Evolutionary conservation across 2,888 invertebrate genomes (phyloP).

Genomic region (Drosophila kuntzei): DNA sequence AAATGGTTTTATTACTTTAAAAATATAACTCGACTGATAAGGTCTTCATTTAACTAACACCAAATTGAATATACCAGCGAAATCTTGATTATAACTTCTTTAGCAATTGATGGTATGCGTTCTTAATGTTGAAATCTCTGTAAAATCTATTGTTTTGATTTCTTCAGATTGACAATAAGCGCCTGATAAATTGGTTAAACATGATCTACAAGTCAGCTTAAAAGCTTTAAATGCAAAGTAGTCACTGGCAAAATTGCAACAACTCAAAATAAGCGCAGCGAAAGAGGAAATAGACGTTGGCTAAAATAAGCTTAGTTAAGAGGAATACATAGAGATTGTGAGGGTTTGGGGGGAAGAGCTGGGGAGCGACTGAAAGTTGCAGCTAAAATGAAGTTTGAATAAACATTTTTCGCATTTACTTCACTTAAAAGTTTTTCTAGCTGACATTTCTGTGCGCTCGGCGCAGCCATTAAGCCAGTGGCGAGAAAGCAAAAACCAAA

Average conservation of each 20-base stretch:
- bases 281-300: conserved; percentile 44
- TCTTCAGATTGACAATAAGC: conserved; percentile 13
- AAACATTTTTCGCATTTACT: conserved; percentile 82
- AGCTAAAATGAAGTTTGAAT: conserved; percentile 80
- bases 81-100: background rate
- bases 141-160: conserved; percentile 1
- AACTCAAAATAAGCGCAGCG: conserved; percentile 49
- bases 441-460: conserved; percentile 64
- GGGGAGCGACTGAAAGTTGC: conserved; percentile 54
- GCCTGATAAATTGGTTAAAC: conserved; percentile 56
- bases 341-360: background rate
- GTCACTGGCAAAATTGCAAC: conserved; percentile 51
- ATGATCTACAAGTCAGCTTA: conserved; percentile 49
- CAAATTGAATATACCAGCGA: background rate
- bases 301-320: conserved; percentile 76
- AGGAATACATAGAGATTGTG: conserved; percentile 19
- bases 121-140: background rate
- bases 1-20: background rate
- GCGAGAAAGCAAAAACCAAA: conserved; percentile 55
- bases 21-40: background rate
- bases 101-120: background rate
- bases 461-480: conserved; percentile 63
- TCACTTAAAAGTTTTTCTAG: conserved; percentile 76
- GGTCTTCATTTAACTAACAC: background rate
- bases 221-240: conserved; percentile 65